These are phyloP conservation scores for Sipha maydis DNA, from an alignment of 2,888 invertebrate genomes.

Conservation along the genomic window DNA sequence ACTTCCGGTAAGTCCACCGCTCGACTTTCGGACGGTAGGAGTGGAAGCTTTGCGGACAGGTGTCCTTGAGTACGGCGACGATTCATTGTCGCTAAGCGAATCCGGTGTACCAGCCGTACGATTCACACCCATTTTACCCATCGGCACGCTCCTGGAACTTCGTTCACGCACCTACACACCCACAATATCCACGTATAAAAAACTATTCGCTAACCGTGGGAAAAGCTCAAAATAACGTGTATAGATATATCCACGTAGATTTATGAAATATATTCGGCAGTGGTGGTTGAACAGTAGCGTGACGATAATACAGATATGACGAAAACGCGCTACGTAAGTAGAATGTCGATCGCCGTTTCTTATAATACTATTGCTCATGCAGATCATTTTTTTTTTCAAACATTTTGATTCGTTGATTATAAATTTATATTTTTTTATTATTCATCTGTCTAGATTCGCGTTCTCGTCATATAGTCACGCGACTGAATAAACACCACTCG, in stretches of 20 bases:
- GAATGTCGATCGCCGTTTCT: not conserved
- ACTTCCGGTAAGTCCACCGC: slow-evolving; percentile 65
- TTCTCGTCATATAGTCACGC: not conserved
- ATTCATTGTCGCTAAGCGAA: slow-evolving; percentile 88
- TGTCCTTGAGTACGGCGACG: slow-evolving; percentile 76
- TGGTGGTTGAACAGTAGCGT: not conserved
- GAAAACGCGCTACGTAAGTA: not conserved
- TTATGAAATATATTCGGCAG: not conserved
- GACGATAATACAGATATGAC: not conserved
- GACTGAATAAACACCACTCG: not conserved
- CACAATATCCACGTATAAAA: no score
- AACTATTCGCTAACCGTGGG: not conserved
- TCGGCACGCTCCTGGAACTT: slow-evolving; percentile 89
- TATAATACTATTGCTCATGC: no score
- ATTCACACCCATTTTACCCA: slow-evolving; percentile 73
- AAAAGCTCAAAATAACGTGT: not conserved
- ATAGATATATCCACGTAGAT: not conserved
- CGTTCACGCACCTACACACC: slow-evolving; percentile 85
- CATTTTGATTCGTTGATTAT: no score
- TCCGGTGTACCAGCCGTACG: slow-evolving; percentile 89
- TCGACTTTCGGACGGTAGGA: slow-evolving; percentile 38
- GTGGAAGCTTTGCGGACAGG: slow-evolving; percentile 67
- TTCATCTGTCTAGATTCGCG: not conserved
- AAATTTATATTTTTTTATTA: no score
- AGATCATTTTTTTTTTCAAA: no score